Conservation (phyloP, 2,797 vertebrate species). For the Takifugu ocellatus region DNA sequence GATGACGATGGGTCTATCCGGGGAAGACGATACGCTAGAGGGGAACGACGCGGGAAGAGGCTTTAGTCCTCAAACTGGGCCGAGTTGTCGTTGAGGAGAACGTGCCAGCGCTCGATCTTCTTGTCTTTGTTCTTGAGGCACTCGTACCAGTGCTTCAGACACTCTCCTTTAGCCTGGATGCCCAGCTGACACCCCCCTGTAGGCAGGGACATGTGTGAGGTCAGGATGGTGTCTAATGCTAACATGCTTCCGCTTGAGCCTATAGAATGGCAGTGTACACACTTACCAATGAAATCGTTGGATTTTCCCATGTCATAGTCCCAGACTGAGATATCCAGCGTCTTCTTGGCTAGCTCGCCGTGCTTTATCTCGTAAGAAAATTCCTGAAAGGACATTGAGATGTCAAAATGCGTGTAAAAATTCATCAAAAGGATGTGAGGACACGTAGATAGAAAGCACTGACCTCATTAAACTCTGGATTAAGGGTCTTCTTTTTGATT, state of each 20-base stretch:
- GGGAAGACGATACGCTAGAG: slow-evolving; percentile 15
- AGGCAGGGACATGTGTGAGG: neutral
- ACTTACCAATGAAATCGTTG: slow-evolving; percentile 94
- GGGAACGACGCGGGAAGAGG: slow-evolving; percentile 1
- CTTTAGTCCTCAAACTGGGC: slow-evolving; percentile 82
- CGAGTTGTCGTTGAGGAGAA: slow-evolving; percentile 86
- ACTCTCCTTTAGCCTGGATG: slow-evolving; percentile 92
- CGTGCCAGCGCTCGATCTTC: slow-evolving; percentile 95
- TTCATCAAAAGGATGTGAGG: neutral
- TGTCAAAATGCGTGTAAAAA: neutral
- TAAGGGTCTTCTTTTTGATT: slow-evolving; percentile 92
- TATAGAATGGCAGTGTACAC: neutral
- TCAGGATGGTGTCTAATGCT: neutral
- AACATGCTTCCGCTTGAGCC: neutral
- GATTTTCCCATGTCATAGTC: slow-evolving; percentile 96
- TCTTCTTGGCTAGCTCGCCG: slow-evolving; percentile 93
- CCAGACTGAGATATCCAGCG: slow-evolving; percentile 92
- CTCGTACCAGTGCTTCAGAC: slow-evolving; percentile 97
- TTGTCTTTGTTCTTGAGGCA: slow-evolving; percentile 98
- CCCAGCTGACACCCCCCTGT: slow-evolving; percentile 92
- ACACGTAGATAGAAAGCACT: slow-evolving; percentile 5
- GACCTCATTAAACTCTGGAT: slow-evolving; percentile 92
- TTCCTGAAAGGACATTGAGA: slow-evolving; percentile 74
- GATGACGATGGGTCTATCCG: neutral
- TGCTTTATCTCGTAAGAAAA: slow-evolving; percentile 95